Base-by-base conservation (phyloP, 2,888 invertebrate species). In the Acrobasis repandana region DNA sequence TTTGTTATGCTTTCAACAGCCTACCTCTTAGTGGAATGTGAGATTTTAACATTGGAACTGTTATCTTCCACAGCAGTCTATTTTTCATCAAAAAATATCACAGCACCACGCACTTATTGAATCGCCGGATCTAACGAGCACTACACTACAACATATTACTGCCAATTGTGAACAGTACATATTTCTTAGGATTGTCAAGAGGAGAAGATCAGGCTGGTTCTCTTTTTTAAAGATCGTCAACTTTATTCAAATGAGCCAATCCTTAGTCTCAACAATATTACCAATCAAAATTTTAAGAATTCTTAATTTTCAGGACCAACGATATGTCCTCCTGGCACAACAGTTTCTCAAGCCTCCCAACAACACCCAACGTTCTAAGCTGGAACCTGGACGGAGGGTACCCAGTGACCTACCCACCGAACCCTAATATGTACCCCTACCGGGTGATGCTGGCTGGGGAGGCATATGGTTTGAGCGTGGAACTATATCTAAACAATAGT, bases 1-100 rank as follows among this genome's bases (percentile, higher is more conserved):
- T 90, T 1, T 92, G 92, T 61, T 91, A 82, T 48, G 86, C 88
- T 2, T 93, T 93, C 67, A 93, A 93, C 64, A 86, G 86, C 57
- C 69, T 92, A 34, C 90, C 90, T 0, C 72, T 90, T 18, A 88
- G 86, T 70, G 88, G 85, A n/a, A 86, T 91, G 90, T 90, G 67
- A 82, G 86, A 77, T 36, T 46, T n/a, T 43, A 54, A n/a, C n/a
- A n/a, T n/a, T n/a, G n/a, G n/a, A n/a, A n/a, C n/a, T 11, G 59
- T 46, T 6, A 28, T 28, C 4, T 28, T 20, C 20, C 20, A 20
- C 20, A 20, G 2, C 20, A 20, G 20, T 8, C 28, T 28, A 28
- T 28, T 28, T 28, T 47, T 33, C 10, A 43, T 2, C 6, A 11
- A 43, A 43, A 43, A 1, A 43, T 43, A 14, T 28, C 6, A 5